These are phyloP conservation scores for Scortum barcoo DNA, from an alignment of 2,113 vertebrate species.

Conservation along the genomic window DNA sequence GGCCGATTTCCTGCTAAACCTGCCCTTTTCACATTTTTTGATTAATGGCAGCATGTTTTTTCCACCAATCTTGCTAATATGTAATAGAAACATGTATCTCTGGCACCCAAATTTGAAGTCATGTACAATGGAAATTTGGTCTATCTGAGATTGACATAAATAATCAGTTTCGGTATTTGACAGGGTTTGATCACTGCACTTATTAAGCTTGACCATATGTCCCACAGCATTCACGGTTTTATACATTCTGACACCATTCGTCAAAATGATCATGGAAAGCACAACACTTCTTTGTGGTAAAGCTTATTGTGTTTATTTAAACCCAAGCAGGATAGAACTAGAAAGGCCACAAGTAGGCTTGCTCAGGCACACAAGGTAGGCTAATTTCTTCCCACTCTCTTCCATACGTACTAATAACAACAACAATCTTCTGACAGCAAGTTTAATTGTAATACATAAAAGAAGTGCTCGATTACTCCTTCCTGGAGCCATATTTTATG, in stretches of 20 bases:
- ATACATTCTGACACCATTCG: neutral
- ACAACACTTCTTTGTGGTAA: neutral
- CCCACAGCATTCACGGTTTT: neutral
- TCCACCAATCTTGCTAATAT: too few relatives aligned
- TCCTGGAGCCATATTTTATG: constrained; percentile 5
- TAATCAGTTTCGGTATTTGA: neutral
- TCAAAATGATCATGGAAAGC: too few relatives aligned
- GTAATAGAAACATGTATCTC: too few relatives aligned
- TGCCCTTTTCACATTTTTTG: too few relatives aligned
- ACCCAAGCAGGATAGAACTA: neutral
- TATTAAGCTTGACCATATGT: too few relatives aligned
- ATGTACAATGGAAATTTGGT: too few relatives aligned
- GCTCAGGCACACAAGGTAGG: neutral
- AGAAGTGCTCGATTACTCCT: constrained; percentile 1
- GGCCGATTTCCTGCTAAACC: too few relatives aligned
- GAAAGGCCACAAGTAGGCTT: neutral
- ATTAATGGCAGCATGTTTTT: too few relatives aligned
- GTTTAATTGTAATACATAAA: constrained; percentile 8
- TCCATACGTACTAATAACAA: neutral
- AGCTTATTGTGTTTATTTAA: neutral
- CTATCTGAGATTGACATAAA: too few relatives aligned
- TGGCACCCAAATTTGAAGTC: too few relatives aligned
- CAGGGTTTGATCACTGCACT: too few relatives aligned
- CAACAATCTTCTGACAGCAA: neutral
- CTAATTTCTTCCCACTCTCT: neutral